Percentiles rank a stretch among this genome's conserved stretches.
phyloP scores from a whole-genome alignment of 2,113 vertebrate genomes.

The Melospiza georgiana region DNA sequence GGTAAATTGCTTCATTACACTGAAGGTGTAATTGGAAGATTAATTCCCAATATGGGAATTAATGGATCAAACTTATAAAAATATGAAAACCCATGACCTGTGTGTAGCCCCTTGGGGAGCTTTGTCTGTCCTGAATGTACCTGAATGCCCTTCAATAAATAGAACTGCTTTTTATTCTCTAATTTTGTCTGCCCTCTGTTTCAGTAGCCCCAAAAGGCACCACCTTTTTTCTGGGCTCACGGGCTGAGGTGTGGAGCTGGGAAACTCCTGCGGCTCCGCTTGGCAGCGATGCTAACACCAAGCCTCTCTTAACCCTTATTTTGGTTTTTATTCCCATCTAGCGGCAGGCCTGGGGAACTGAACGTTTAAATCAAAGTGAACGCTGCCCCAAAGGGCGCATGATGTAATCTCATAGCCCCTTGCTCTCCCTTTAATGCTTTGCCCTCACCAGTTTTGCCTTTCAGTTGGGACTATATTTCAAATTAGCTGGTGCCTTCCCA shows the following conservation, averaged over 20 bases:
- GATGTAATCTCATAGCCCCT: neutral
- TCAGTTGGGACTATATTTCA: neutral
- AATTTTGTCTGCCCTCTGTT: neutral
- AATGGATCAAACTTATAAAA: neutral
- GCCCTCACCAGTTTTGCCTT: neutral
- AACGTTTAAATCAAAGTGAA: neutral
- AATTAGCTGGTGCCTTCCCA: neutral
- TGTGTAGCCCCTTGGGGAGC: neutral
- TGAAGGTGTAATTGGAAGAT: neutral
- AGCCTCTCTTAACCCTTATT: neutral
- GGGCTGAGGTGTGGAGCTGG: neutral
- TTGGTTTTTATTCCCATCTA: conserved; percentile 51
- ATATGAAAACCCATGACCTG: neutral
- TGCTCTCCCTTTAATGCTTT: neutral
- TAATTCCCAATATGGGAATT: neutral
- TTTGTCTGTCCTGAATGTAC: neutral
- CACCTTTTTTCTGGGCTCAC: neutral
- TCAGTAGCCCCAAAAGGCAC: neutral
- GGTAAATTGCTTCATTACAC: neutral
- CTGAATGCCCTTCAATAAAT: neutral
- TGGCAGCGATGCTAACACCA: neutral
- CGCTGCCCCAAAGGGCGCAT: neutral
- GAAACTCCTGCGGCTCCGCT: neutral
- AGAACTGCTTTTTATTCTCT: neutral
- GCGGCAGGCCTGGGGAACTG: neutral